Evolutionary conservation across 1,140 invertebrate genomes (phyloP), one percentile per base, ranked within the genome.

Genomic region (Brachionus paranguensis): DNA sequence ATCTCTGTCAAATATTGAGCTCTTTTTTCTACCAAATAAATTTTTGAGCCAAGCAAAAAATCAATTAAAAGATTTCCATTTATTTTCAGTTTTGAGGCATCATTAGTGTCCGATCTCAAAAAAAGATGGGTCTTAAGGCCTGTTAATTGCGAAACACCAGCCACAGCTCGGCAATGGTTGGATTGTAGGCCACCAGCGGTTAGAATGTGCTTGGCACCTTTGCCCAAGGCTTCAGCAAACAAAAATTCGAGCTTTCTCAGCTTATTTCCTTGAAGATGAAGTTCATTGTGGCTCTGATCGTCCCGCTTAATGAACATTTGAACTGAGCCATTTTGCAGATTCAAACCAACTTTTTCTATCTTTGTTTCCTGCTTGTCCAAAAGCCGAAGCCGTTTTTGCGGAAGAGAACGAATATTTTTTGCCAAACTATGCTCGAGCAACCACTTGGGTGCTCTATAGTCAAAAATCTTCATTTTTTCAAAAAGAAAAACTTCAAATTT

Each of bases 201-300:
- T 14, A 87, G 86, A 55, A 88, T 86, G 86, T 88, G 87, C 29
- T 86, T 84, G 5, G 84, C 83, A 14, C 29, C 8, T 55, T 85
- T 84, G 0, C 70, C 37, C 8, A 88, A 3, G 10, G 87, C 87
- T 84, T 88, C 86, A 27, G 87, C 88, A 84, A 88, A 84, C 17
- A 88, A 78, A 84, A 88, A 88, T 74, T 88, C 88, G 17, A 88
- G 85, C 78, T 88, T 88, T 53, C 87, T 81, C 10, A 88, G 85
- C 87, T 88, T 84, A n/a, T 84, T 84, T 37, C 83, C 83, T 74
- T 50, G 45, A 12, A 72, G 27, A 14, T 53, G 24, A 33, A 65
- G 20, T 17, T 60, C 68, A 17, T n/a, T 43, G 14, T 83, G 79
- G n/a, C 53, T 83, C 11, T 53, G 81, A 37, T 84, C 83, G 33